Base-by-base conservation (phyloP, 2,888 invertebrate genomes). In the Drosophila antonietae region DNA sequence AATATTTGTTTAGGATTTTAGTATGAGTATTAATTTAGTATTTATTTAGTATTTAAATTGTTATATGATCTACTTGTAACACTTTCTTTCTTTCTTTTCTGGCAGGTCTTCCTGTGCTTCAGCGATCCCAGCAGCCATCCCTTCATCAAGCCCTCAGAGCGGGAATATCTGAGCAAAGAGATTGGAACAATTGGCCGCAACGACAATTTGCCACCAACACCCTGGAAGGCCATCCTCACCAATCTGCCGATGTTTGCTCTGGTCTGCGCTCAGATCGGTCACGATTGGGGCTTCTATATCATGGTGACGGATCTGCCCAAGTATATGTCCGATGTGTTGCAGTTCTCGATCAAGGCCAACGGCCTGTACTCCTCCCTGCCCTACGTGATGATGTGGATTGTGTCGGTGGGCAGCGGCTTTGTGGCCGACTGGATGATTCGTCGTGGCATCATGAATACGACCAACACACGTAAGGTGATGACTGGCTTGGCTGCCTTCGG, bases 101-200 rank as follows among this genome's bases (percentile, higher is more conserved):
- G 14, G 15, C 31, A 49, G 95, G 92, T 94, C 37, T 80, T 95
- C n/a, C 93, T 95, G 33, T 95, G 95, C 90, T 95, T 94, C 92
- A 95, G 94, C 81, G 95, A 95, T 80, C 96, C 96, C 2, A 94
- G 94, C 58, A 94, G 95, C 2, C 96, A 96, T 93, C 96, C 96
- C 0, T 96, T 94, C 90, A 96, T 96, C 75, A 94, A 95, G 56
- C 95, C 95, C 63, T 94, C 94, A 67, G 96, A 97, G 90, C 95
- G 94, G 90, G 94, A 95, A 49, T 96, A 94, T 87, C 92, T 96
- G 18, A 93, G 94, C 81, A 94, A 95, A 87, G 95, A 95, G 60
- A 93, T 96, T 60, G 95, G 95, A 33, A 93, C 93, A 33, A 85
- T 93, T 68, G 93, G 93, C 69, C 93, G 93, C 43, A 93, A 93